phyloP scores from a whole-genome alignment of 2,797 vertebrate species.

The Diplodus sargus region DNA sequence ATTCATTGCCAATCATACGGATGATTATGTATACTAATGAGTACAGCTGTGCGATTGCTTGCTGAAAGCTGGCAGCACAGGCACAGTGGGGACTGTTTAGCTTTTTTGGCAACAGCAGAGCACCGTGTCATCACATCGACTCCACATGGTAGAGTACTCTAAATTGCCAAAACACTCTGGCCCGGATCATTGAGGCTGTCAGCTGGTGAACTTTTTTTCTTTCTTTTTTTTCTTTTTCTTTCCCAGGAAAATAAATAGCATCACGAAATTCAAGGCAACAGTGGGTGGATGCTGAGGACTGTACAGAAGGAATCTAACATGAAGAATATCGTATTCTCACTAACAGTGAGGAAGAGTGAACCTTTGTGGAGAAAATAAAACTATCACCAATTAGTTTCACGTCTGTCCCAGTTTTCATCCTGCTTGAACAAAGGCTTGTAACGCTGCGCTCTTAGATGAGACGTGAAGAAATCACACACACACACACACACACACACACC shows the following conservation, averaged over 20 bases:
- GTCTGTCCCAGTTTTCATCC: conserved; percentile 36
- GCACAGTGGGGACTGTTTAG: conserved; percentile 34
- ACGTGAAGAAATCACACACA: conserved; percentile 24
- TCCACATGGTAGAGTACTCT: conserved; percentile 23
- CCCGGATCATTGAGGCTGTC: conserved; percentile 38
- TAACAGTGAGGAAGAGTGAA: conserved; percentile 9
- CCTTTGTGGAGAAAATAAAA: conserved; percentile 25
- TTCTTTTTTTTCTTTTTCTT: conserved; percentile 9
- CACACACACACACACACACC: background rate
- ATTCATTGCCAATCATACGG: conserved; percentile 19
- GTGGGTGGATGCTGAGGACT: conserved; percentile 4
- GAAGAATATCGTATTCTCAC: conserved; percentile 12
- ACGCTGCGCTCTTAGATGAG: conserved; percentile 26
- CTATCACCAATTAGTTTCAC: conserved; percentile 25
- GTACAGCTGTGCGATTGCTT: conserved; percentile 35
- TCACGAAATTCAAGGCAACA: conserved; percentile 28
- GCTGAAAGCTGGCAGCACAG: conserved; percentile 28
- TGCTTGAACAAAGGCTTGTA: conserved; percentile 37
- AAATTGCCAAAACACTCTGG: conserved; percentile 47
- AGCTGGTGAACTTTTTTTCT: conserved; percentile 22
- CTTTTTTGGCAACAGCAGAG: conserved; percentile 39
- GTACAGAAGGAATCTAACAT: conserved; percentile 13
- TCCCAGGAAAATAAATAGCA: conserved; percentile 24
- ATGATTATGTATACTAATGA: conserved; percentile 42
- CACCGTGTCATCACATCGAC: conserved; percentile 40